A percentile compares a stretch with the other conserved stretches of the same genome.
These are phyloP conservation scores for Eupeodes latifasciatus DNA, from an alignment of 2,888 invertebrate genomes.

Conservation along the genomic window DNA sequence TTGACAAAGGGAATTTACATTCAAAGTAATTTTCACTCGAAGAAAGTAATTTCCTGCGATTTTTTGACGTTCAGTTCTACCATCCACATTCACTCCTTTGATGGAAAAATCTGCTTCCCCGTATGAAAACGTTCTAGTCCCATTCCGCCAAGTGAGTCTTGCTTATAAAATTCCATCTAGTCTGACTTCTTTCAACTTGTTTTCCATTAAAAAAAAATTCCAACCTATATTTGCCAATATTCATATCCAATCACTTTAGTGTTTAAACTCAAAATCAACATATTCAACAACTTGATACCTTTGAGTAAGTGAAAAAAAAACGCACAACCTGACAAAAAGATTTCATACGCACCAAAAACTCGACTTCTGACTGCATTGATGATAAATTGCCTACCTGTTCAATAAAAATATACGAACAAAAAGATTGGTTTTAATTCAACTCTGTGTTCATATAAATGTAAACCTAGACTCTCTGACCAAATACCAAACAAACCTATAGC, in stretches of 20 bases:
- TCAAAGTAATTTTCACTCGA: too few species aligned
- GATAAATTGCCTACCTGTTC: constrained; percentile 29
- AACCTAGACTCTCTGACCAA: neutral
- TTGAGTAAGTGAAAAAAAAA: neutral
- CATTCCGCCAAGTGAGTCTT: neutral
- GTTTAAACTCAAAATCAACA: constrained; percentile 10
- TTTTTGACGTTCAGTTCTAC: too few species aligned
- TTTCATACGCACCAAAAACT: constrained; percentile 25
- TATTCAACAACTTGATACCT: neutral
- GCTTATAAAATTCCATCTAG: neutral
- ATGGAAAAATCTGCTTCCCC: too few species aligned
- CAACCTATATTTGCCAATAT: neutral
- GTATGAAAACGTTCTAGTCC: too few species aligned
- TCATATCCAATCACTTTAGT: constrained; percentile 10
- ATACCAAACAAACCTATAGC: constrained; percentile 47
- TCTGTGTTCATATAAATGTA: neutral
- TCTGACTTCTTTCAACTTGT: neutral
- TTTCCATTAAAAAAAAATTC: neutral
- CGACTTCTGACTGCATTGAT: neutral
- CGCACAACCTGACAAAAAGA: neutral
- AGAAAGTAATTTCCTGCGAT: too few species aligned
- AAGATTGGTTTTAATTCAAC: constrained; percentile 10
- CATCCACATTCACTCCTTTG: too few species aligned
- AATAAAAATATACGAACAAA: neutral
- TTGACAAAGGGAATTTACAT: too few species aligned